Conservation (phyloP, 2,113 vertebrate species). For the Epinephelus cyanopodus region DNA sequence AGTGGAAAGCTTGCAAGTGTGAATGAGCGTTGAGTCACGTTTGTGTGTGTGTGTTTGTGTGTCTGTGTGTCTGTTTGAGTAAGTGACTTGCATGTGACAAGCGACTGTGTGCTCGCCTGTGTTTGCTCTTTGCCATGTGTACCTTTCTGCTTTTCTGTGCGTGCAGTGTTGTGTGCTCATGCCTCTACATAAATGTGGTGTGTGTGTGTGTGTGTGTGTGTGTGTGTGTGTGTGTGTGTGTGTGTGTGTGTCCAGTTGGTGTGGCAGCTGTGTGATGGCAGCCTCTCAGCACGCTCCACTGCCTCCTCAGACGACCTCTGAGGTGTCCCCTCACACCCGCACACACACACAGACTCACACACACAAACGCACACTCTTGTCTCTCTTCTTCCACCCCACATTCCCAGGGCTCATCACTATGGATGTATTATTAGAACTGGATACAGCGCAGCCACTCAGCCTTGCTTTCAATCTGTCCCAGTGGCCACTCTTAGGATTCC, state of each 20-base stretch:
- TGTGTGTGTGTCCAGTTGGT: constrained; percentile 62
- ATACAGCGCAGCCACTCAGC: no score
- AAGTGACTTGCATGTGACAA: constrained; percentile 52
- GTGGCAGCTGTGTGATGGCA: constrained; percentile 77
- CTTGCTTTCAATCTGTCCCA: no score
- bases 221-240: background rate
- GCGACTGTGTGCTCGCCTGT: constrained; percentile 19
- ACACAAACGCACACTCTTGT: background rate
- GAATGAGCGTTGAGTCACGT: constrained; percentile 51
- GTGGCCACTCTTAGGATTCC: no score
- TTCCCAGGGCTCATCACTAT: constrained; percentile 51
- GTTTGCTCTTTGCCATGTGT: constrained; percentile 47
- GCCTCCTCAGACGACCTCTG: constrained; percentile 75
- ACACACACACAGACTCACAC: background rate
- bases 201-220: background rate
- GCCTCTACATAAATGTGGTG: constrained; percentile 6
- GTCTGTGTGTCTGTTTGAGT: constrained; percentile 34
- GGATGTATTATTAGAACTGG: no score
- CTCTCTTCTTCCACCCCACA: background rate
- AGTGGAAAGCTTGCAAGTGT: constrained; percentile 60
- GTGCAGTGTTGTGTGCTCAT: constrained; percentile 3
- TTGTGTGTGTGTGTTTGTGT: constrained; percentile 15
- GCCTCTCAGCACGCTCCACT: constrained; percentile 70
- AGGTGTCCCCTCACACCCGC: constrained; percentile 56
- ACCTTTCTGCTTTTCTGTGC: constrained; percentile 27